A percentile compares a stretch with the other conserved stretches of the same genome.
These are phyloP conservation scores for Fulmarus glacialis DNA, from an alignment of 2,113 vertebrate species.

Conservation along the genomic window DNA sequence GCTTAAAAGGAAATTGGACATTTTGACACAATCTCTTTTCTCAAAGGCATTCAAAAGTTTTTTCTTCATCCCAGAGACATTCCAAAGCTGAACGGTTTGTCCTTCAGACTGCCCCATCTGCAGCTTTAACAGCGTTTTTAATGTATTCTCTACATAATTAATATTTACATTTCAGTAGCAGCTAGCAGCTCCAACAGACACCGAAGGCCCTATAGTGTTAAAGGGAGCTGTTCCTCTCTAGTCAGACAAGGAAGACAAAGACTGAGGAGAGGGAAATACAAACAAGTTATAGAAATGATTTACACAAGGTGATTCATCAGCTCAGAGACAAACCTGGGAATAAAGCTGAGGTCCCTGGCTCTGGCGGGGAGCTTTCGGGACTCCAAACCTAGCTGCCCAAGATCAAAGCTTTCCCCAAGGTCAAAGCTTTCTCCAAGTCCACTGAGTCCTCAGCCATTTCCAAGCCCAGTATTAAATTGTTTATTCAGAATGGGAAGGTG, in stretches of 20 bases:
- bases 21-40: background rate
- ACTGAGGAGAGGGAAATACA: background rate
- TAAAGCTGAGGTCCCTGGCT: background rate
- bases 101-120: background rate
- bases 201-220: background rate
- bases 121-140: background rate
- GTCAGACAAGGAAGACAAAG: background rate
- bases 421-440: background rate
- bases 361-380: background rate
- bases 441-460: background rate
- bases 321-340: background rate
- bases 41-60: background rate
- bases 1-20: background rate
- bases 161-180: conserved; percentile 42
- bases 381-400: background rate
- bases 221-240: background rate
- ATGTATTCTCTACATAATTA: conserved; percentile 36
- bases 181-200: background rate
- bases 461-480: background rate
- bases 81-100: background rate
- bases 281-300: background rate
- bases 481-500: background rate
- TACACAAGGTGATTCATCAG: background rate
- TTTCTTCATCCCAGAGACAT: background rate
- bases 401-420: background rate